Evolutionary conservation across 2,888 invertebrate genomes (phyloP), one percentile per base, ranked within the genome.

Genomic region (Chymomyza caudatula): DNA sequence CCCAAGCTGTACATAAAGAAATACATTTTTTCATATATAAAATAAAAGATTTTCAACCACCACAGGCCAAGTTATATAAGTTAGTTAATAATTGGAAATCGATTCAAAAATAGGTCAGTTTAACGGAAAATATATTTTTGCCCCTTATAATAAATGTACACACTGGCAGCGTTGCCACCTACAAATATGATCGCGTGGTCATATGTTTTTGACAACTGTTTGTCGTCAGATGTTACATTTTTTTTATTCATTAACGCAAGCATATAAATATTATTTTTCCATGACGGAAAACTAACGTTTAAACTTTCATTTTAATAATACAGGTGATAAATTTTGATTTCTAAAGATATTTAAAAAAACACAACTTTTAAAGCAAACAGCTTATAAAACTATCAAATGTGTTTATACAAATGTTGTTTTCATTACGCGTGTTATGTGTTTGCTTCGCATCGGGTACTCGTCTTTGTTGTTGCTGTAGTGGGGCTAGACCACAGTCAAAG

Each of bases 171-270:
- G 15, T 25, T 51, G 23, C 29, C 47, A 47, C 17, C 15, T 47
- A 15, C 6, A 6, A 47, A 8, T 47, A 6, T 13, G 47, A 47
- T 47, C 5, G 25, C 11, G 29, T 60, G 76, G 78, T 78, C 86
- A 86, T 69, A 77, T 86, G 86, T 70, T 83, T 83, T 68, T 76
- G 76, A 74, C 83, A 80, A 73, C 82, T 78, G 80, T 77, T 82
- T 82, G 65, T 55, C 53, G 68, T 81, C 76, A 76, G 63, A 69
- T 63, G 69, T 63, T 73, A 77, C 69, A 67, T 74, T 64, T 60
- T 59, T 66, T 73, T 68, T 65, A n/a, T 73, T 71, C 67, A 67
- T 70, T 74, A 67, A 11, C 66, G 55, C 52, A 44, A 49, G 52
- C 63, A 62, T 11, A 37, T 37, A 37, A 37, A 37, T 37, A n/a